A percentile compares a stretch with the other conserved stretches of the same genome.
Evolutionary conservation across 2,888 invertebrate species (phyloP).

Genomic region (Scaptodrosophila latifasciaeformis): DNA sequence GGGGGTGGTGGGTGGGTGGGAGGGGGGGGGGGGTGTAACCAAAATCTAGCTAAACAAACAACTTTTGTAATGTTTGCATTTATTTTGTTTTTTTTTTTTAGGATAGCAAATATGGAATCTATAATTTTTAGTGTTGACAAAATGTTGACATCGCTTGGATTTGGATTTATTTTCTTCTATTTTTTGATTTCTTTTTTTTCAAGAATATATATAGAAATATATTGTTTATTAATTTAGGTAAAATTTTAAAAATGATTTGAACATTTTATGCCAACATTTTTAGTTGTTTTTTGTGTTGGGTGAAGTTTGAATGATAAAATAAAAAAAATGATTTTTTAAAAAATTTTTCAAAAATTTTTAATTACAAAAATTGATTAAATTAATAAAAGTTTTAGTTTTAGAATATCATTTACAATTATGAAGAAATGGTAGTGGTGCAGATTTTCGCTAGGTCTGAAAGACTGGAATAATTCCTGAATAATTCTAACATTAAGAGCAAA

Average conservation of each 20-base stretch:
- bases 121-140: slow-evolving; percentile 59
- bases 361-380: no score
- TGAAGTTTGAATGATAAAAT: slow-evolving; percentile 10
- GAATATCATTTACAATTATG: no score
- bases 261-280: slow-evolving; percentile 74
- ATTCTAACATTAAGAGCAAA: not conserved
- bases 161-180: slow-evolving; percentile 14
- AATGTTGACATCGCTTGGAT: slow-evolving; percentile 75
- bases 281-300: slow-evolving; percentile 26
- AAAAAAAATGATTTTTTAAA: slow-evolving; percentile 6
- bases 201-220: slow-evolving; percentile 21
- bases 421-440: no score
- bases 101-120: slow-evolving; percentile 9
- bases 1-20: not conserved
- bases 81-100: not conserved
- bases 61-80: not conserved
- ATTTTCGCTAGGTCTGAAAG: no score
- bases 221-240: slow-evolving; percentile 28
- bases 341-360: slow-evolving; percentile 1
- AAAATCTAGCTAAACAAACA: not conserved
- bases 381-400: no score
- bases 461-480: no score
- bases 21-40: not conserved
- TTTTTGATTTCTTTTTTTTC: slow-evolving; percentile 19
- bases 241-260: slow-evolving; percentile 54